Conservation (phyloP, 2,888 invertebrate genomes). For the Colletes collaris region DNA sequence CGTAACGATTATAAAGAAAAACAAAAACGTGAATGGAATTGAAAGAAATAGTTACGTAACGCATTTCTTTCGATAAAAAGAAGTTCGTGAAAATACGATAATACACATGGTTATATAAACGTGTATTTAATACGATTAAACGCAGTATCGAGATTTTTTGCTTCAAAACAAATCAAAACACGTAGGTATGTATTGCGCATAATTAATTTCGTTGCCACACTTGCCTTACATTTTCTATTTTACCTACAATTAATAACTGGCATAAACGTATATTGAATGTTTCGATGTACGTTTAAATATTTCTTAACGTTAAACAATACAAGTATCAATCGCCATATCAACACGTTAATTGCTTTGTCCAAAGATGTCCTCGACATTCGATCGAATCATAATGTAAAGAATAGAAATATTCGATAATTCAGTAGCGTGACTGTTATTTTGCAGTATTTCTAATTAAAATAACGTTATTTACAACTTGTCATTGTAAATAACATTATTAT, state of each 20-base stretch:
- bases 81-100: constrained; percentile 12
- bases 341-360: too few relatives aligned
- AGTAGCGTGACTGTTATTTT: too few relatives aligned
- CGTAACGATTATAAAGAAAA: too few relatives aligned
- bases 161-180: constrained; percentile 3
- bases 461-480: too few relatives aligned
- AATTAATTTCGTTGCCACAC: not conserved
- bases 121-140: constrained; percentile 2
- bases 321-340: too few relatives aligned
- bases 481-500: too few relatives aligned
- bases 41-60: constrained; percentile 16
- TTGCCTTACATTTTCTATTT: not conserved
- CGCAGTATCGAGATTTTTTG: constrained; percentile 4
- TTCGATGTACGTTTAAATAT: not conserved
- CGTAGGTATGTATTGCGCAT: not conserved
- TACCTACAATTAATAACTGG: not conserved
- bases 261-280: not conserved
- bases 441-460: too few relatives aligned
- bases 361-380: too few relatives aligned
- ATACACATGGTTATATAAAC: constrained; percentile 48
- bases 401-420: too few relatives aligned
- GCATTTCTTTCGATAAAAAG: constrained; percentile 17
- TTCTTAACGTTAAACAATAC: not conserved
- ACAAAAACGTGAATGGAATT: not conserved
- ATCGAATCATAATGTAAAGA: too few relatives aligned